Evolutionary conservation across 2,797 vertebrate genomes (phyloP), one percentile per base, ranked within the genome.

Genomic region (Nothura maculosa): DNA sequence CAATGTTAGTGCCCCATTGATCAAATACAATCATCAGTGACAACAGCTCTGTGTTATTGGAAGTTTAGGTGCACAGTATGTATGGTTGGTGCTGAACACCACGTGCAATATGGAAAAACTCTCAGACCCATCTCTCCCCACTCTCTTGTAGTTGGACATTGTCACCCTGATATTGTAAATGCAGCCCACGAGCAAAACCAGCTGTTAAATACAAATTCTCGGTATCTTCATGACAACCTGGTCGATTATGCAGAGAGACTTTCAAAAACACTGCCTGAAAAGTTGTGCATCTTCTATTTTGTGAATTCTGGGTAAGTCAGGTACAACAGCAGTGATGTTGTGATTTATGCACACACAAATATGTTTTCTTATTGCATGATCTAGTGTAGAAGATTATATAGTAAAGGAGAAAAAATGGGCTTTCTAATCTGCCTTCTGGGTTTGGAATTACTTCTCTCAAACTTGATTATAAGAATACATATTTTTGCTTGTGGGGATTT

Each of bases 201-300:
- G 5, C 43, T 98, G 76, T 96, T 99, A 81, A 99, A 99, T 95
- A 98, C 98, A 85, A 99, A 99, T 92, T 77, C 98, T 76, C 98
- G 99, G 32, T 99, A 99, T 85, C 98, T 99, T 74, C 99, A 99
- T 1, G 99, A 99, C 98, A 99, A 98, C 92, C 96, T 99, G 40
- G 97, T 99, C 11, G 88, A 98, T 85, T 99, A 99, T 20, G 99
- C 99, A 6, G 97, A 98, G 12, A 98, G 98, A 40, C 98, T 99
- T 76, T 98, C 98, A 25, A 95, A 98, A 92, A 99, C 98, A 2
- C 95, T 99, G 52, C 99, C 99, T 0, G 96, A 98, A 64, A 97
- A 98, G 91, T 97, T 99, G n/a, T 95, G 97, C 57, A 97, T 98
- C 81, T 99, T 99, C 96, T 99, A 99, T 95, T 99, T 99, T 96